Conservation (phyloP, 2,888 invertebrate genomes). For the Atethmia centrago region DNA sequence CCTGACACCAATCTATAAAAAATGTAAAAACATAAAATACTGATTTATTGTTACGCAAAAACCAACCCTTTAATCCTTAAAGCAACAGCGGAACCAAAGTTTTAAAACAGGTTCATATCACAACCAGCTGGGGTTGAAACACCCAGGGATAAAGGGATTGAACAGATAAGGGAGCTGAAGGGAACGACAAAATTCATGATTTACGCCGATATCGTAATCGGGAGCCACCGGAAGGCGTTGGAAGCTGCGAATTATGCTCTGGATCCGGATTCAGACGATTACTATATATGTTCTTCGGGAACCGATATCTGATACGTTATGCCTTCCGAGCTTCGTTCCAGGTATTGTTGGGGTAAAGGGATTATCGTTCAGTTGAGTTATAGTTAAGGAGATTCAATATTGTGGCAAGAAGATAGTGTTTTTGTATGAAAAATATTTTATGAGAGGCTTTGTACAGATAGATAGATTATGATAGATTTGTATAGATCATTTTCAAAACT, state of each 20-base stretch:
- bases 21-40: background rate
- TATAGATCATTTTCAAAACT: background rate
- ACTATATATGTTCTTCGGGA: slow-evolving; percentile 57
- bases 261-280: slow-evolving; percentile 56
- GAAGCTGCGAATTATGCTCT: slow-evolving; percentile 68
- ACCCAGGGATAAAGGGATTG: slow-evolving; percentile 25
- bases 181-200: slow-evolving; percentile 68
- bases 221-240: slow-evolving; percentile 62
- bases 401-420: background rate
- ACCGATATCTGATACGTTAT: slow-evolving; percentile 57
- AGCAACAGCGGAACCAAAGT: slow-evolving; percentile 44
- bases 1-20: background rate
- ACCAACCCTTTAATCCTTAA: slow-evolving; percentile 37
- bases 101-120: slow-evolving; percentile 47
- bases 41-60: slow-evolving; percentile 30
- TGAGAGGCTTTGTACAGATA: background rate
- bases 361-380: slow-evolving; percentile 48
- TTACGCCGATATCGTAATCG: slow-evolving; percentile 69
- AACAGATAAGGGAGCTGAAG: slow-evolving; percentile 54
- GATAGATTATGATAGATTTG: no score
- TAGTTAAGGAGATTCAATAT: slow-evolving; percentile 18
- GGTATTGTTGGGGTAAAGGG: slow-evolving; percentile 42
- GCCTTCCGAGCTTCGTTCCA: slow-evolving; percentile 42
- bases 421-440: background rate
- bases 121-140: slow-evolving; percentile 33